A percentile compares a stretch with the other conserved stretches of the same genome.
These are phyloP conservation scores for Podarcis muralis DNA, from an alignment of 2,113 vertebrate genomes.

Conservation along the genomic window DNA sequence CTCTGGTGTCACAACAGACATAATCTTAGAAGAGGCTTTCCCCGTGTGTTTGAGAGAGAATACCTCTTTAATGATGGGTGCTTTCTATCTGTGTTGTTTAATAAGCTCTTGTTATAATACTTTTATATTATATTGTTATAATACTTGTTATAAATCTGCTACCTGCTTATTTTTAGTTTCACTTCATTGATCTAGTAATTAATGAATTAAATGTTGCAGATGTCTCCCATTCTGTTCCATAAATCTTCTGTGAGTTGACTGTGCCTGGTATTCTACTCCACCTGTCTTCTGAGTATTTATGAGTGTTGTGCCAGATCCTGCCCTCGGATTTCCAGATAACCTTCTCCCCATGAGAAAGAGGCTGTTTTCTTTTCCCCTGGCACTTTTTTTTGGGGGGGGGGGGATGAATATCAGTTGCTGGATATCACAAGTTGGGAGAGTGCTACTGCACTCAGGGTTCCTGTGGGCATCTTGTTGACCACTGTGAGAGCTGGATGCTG, in stretches of 20 bases:
- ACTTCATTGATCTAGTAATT: neutral
- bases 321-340: too few relatives aligned
- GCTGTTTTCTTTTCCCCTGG: neutral
- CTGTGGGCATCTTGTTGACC: too few relatives aligned
- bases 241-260: neutral
- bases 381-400: neutral
- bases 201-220: neutral
- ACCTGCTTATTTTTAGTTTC: neutral
- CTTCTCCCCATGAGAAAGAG: neutral
- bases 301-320: too few relatives aligned
- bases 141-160: neutral
- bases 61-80: neutral
- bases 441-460: too few relatives aligned
- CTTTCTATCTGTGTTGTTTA: neutral
- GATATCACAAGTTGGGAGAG: too few relatives aligned
- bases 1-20: neutral
- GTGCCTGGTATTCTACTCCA: neutral
- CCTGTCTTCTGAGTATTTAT: neutral
- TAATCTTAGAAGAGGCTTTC: neutral
- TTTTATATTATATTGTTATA: neutral
- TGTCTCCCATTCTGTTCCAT: neutral
- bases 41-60: neutral
- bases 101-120: neutral
- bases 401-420: too few relatives aligned
- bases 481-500: too few relatives aligned